Percentiles rank a stretch among this genome's conserved stretches.
Conservation (phyloP, 2,888 invertebrate genomes). For the Cosmorhoe ocellata region DNA sequence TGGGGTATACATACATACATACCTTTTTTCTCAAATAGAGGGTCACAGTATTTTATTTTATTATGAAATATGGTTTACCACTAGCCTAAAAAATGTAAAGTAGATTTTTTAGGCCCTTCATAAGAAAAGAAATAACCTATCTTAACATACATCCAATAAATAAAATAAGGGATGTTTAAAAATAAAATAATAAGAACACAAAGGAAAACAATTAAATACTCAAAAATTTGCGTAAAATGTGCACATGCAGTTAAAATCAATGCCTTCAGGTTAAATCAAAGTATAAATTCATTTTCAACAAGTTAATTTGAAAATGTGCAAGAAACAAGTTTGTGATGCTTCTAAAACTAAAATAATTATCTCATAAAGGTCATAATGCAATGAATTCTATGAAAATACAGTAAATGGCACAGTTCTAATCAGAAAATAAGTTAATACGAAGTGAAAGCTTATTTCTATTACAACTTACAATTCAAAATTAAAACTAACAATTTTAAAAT, state of each 20-base stretch:
- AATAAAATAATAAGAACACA: conserved; percentile 6
- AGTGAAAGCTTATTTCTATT: conserved; percentile 45
- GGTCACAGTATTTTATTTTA: too few species aligned
- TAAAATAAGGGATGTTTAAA: conserved; percentile 1
- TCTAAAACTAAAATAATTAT: conserved; percentile 11
- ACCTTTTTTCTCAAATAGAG: too few species aligned
- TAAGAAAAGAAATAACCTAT: conserved; percentile 14
- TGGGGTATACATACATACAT: too few species aligned
- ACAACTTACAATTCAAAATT: conserved; percentile 52
- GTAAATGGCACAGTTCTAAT: conserved; percentile 73
- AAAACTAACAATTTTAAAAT: conserved; percentile 56
- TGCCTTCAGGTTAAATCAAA: too few species aligned
- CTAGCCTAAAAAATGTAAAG: too few species aligned
- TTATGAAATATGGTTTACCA: too few species aligned
- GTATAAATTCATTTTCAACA: not conserved
- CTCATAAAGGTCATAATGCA: conserved; percentile 16
- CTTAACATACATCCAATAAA: conserved; percentile 15
- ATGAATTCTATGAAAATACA: conserved; percentile 36
- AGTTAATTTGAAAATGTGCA: not conserved
- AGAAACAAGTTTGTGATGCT: conserved; percentile 18
- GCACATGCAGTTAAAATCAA: too few species aligned
- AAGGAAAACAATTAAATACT: not conserved
- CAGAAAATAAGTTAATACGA: conserved; percentile 61
- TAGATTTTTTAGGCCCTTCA: conserved; percentile 16
- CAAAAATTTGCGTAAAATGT: too few species aligned